Conservation (phyloP, 2,113 vertebrate species). For the Mormoops blainvillei region DNA sequence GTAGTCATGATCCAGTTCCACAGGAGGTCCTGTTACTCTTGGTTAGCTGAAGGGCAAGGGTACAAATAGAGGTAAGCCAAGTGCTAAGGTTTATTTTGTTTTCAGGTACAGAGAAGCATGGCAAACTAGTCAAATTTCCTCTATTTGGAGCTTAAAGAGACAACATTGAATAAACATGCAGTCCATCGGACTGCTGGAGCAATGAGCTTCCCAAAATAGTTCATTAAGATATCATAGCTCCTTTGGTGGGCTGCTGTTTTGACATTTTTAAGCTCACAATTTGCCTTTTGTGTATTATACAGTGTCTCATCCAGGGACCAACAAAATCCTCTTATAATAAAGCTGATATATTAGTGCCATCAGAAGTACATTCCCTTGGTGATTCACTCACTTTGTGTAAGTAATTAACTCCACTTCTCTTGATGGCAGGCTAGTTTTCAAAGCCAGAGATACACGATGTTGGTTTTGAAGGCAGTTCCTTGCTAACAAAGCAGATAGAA, state of each 20-base stretch:
- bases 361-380: conserved; percentile 12
- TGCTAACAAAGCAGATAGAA: not conserved
- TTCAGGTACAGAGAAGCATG: not conserved
- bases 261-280: conserved; percentile 49
- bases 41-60: not conserved
- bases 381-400: conserved; percentile 1
- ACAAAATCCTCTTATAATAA: conserved; percentile 41
- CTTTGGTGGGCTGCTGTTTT: conserved; percentile 37
- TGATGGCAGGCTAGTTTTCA: conserved; percentile 30
- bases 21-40: not conserved
- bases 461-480: not conserved
- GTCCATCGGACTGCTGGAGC: not conserved
- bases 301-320: conserved; percentile 37
- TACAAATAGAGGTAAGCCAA: not conserved
- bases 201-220: not conserved
- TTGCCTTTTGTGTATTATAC: conserved; percentile 48
- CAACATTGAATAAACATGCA: not conserved
- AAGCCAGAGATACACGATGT: not conserved
- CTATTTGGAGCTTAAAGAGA: not conserved
- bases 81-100: not conserved
- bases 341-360: conserved; percentile 4
- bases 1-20: not conserved
- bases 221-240: conserved; percentile 49
- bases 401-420: conserved; percentile 52
- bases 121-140: not conserved